Conservation (phyloP, 2,797 vertebrate genomes). For the Smutsia temminckii region DNA sequence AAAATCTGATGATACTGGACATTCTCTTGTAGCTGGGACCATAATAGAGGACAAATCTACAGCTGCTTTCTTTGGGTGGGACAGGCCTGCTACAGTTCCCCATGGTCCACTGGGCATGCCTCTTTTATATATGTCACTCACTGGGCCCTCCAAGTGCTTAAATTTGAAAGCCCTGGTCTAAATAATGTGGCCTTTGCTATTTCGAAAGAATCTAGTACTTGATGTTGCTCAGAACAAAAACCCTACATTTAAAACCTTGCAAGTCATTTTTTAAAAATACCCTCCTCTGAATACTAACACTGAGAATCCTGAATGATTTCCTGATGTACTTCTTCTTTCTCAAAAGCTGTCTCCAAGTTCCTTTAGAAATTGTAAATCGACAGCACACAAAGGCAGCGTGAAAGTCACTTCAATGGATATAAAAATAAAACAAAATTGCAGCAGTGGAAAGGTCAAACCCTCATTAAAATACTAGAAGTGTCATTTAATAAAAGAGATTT, state of each 20-base stretch:
- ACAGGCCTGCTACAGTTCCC: neutral
- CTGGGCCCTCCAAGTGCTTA: neutral
- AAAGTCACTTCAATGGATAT: slow-evolving; percentile 77
- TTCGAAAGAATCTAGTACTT: slow-evolving; percentile 53
- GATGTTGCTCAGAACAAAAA: slow-evolving; percentile 60
- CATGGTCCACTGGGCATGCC: neutral
- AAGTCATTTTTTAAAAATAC: slow-evolving; percentile 46
- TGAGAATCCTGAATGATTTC: slow-evolving; percentile 68
- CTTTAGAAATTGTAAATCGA: slow-evolving; percentile 72
- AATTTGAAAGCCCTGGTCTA: slow-evolving; percentile 54
- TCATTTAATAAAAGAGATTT: slow-evolving; percentile 75
- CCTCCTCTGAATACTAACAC: slow-evolving; percentile 34
- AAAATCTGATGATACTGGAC: neutral
- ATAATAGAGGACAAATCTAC: slow-evolving; percentile 2
- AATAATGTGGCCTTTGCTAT: slow-evolving; percentile 56
- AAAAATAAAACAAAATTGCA: slow-evolving; percentile 80
- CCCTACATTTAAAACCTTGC: slow-evolving; percentile 15
- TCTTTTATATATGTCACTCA: neutral
- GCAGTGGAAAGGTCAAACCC: slow-evolving; percentile 79
- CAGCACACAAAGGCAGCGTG: slow-evolving; percentile 69
- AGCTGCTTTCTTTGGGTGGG: neutral
- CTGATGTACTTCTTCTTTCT: slow-evolving; percentile 54
- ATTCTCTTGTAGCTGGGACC: neutral
- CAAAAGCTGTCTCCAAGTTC: slow-evolving; percentile 69
- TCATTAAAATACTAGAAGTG: slow-evolving; percentile 81